phyloP scores from a whole-genome alignment of 2,113 vertebrate species.

The Crotalus helleri region DNA sequence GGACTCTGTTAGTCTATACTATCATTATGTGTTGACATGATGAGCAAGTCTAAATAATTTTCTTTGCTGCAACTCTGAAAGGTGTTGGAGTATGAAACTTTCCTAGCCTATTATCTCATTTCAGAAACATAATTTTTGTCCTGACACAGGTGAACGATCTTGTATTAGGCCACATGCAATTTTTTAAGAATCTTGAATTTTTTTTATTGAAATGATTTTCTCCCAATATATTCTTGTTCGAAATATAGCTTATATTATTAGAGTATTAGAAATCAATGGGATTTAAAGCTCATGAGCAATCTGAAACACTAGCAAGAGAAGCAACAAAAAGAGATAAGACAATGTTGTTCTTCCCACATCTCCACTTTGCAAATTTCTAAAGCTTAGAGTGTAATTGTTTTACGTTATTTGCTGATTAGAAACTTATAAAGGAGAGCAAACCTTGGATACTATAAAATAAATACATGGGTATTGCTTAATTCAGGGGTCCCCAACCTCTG shows the following conservation, averaged over 20 bases:
- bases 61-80: neutral
- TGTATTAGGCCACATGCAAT: neutral
- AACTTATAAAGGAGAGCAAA: neutral
- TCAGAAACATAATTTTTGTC: constrained; percentile 8
- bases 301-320: neutral
- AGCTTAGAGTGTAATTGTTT: neutral
- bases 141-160: neutral
- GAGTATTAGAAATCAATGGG: neutral
- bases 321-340: neutral
- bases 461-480: neutral
- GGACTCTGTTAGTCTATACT: neutral
- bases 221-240: neutral
- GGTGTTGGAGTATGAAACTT: constrained; percentile 2
- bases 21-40: neutral
- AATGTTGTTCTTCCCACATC: neutral
- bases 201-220: neutral
- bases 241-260: neutral
- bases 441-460: neutral
- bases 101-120: neutral
- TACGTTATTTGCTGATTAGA: neutral
- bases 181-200: constrained; percentile 2
- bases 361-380: neutral
- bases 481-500: neutral
- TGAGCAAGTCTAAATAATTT: constrained; percentile 17
- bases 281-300: neutral